A percentile compares a stretch with the other conserved stretches of the same genome.
These are phyloP conservation scores for Squalus acanthias DNA, from an alignment of 2,797 vertebrate genomes.

Conservation along the genomic window DNA sequence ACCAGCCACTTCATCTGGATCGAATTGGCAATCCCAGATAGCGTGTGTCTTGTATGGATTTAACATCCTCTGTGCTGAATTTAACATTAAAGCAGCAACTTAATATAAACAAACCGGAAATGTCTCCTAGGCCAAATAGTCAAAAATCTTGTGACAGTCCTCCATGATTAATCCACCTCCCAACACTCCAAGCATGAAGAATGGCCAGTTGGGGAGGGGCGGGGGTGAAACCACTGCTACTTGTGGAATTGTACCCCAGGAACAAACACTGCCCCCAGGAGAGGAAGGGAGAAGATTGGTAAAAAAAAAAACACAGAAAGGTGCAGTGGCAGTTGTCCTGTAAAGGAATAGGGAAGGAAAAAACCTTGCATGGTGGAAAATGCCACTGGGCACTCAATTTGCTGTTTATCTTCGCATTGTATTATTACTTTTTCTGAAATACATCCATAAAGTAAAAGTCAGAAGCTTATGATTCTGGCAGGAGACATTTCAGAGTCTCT, in stretches of 20 bases:
- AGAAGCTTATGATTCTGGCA: conserved; percentile 50
- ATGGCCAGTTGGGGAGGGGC: not conserved
- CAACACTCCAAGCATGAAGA: not conserved
- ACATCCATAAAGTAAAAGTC: not conserved
- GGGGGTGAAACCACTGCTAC: no score
- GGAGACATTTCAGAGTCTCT: conserved; percentile 41
- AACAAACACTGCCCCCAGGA: no score
- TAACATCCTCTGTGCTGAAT: not conserved
- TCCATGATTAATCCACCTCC: not conserved
- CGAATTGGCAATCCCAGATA: not conserved
- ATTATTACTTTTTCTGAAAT: not conserved
- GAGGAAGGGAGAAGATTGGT: no score
- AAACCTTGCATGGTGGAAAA: not conserved
- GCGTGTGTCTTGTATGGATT: not conserved
- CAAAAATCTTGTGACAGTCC: not conserved
- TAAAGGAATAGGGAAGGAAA: no score
- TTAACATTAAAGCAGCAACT: not conserved
- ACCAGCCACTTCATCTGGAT: not conserved
- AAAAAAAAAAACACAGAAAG: no score
- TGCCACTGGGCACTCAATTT: not conserved
- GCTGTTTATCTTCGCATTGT: not conserved
- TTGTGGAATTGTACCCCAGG: no score
- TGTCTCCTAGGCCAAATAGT: not conserved
- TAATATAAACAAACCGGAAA: not conserved
- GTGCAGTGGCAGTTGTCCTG: no score